These are phyloP conservation scores for Stomatorhinus walkeri DNA, from an alignment of 2,797 vertebrate genomes.

Conservation along the genomic window DNA sequence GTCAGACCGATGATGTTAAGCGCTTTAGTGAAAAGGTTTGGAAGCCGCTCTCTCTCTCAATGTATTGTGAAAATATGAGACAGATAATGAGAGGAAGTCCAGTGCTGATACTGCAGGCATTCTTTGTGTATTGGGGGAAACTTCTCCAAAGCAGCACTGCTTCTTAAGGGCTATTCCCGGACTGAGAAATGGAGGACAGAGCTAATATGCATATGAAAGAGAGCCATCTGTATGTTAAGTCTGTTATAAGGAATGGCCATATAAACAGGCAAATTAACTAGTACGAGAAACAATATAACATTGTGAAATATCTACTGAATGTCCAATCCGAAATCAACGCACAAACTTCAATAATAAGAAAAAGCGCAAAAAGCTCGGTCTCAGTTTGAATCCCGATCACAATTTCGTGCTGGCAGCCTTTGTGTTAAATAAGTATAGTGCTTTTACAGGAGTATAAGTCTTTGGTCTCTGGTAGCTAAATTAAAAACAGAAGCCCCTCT, in stretches of 20 bases:
- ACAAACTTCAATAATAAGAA: not conserved
- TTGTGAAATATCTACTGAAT: not conserved
- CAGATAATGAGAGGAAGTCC: not conserved
- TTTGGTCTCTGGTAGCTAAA: not conserved
- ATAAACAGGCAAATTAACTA: conserved; percentile 17
- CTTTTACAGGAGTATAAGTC: not conserved
- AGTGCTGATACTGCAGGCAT: not conserved
- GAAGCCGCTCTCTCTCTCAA: not conserved
- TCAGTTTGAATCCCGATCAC: not conserved
- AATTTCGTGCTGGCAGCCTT: not conserved
- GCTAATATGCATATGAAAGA: not conserved
- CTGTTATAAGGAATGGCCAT: not conserved
- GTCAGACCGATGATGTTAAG: conserved; percentile 4
- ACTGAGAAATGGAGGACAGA: not conserved
- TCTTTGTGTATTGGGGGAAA: not conserved
- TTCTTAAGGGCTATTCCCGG: not conserved
- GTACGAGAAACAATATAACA: not conserved
- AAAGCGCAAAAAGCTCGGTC: not conserved
- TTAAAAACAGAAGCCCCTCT: conserved; percentile 1
- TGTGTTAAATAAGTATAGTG: not conserved
- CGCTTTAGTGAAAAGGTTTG: not conserved
- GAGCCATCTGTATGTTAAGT: not conserved
- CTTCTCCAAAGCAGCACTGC: not conserved
- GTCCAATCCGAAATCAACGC: not conserved
- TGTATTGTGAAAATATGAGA: not conserved